Evolutionary conservation across 1,140 invertebrate species (phyloP), one percentile per base, ranked within the genome.

Genomic region (Popillia japonica): DNA sequence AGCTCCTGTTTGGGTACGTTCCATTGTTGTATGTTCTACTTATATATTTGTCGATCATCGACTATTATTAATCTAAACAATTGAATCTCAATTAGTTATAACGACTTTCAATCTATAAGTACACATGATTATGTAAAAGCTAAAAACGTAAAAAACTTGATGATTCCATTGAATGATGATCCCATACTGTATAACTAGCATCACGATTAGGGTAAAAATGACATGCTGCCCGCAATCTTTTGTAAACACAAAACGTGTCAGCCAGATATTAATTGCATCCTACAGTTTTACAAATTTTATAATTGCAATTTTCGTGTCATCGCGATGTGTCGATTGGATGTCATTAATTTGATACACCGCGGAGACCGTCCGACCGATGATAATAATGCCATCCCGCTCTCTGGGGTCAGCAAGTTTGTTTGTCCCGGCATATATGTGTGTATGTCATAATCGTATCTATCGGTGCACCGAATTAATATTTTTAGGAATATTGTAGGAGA

Each of bases 221-320:
- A 14, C 22, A 23, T 68, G 9, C 20, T 34, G 44, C 61, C 27
- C 61, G 27, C 27, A 68, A 68, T 68, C 61, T 68, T 34, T 68
- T 14, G 61, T 27, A 27, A 17, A 23, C 72, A 74, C 72, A 74
- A 74, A 74, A 74, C 72, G 17, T 74, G 72, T 74, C 72, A 74
- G 41, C 20, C 17, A 64, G 44, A 80, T 78, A 82, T 80, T 82
- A 81, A 81, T 82, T 77, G 81, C 79, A 77, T 82, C 82, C 82
- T 81, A 77, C 78, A 79, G 68, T 82, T 81, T 82, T 81, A 82
- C 80, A 82, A 82, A 82, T 82, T 82, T 82, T 82, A 78, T 80
- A 82, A 82, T 82, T 82, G 80, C 78, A 78, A 80, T 81, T 82
- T 82, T 82, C 78, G 72, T 74, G 72, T 74, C 72, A 74, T 74